Percentiles rank a stretch among this genome's conserved stretches.
These are phyloP conservation scores for Hormiphora californensis DNA, from an alignment of 37 sponge, comb jelly and placozoan genomes.

Conservation along the genomic window DNA sequence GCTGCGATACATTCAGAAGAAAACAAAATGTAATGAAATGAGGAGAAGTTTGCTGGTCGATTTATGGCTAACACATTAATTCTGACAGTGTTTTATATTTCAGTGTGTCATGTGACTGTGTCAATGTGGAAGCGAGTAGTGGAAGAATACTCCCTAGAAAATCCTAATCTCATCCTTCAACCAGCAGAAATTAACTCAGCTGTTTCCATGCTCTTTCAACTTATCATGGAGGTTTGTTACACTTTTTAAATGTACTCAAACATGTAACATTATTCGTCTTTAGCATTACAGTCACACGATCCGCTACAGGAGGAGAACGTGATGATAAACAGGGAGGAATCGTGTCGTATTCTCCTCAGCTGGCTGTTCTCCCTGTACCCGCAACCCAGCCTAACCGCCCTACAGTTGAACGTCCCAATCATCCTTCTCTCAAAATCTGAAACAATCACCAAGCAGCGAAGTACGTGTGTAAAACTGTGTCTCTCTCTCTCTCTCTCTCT, in stretches of 20 bases:
- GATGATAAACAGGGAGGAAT: slow-evolving; percentile 9
- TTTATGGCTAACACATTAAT: not conserved
- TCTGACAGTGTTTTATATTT: too few relatives aligned
- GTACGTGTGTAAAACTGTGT: too few relatives aligned
- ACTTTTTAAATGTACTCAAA: not conserved
- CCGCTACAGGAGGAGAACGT: not conserved
- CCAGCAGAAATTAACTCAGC: slow-evolving; percentile 47
- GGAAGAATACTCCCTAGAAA: slow-evolving; percentile 37
- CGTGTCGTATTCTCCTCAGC: not conserved
- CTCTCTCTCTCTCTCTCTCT: too few relatives aligned
- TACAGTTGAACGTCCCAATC: slow-evolving; percentile 3
- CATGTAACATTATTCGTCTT: not conserved
- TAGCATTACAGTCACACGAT: not conserved
- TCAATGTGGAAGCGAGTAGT: slow-evolving; percentile 9
- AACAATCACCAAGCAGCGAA: not conserved
- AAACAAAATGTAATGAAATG: slow-evolving; percentile 7
- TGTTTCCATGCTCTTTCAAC: not conserved
- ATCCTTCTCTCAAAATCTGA: slow-evolving; percentile 36
- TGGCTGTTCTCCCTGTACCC: slow-evolving; percentile 24
- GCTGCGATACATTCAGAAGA: slow-evolving; percentile 29
- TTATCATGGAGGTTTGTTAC: not conserved
- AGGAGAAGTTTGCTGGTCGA: not conserved
- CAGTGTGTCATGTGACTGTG: slow-evolving; percentile 47
- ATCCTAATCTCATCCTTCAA: slow-evolving; percentile 28
- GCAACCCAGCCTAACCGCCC: not conserved